Conservation (phyloP, 2,113 vertebrate genomes). For the Pelobates fuscus region DNA sequence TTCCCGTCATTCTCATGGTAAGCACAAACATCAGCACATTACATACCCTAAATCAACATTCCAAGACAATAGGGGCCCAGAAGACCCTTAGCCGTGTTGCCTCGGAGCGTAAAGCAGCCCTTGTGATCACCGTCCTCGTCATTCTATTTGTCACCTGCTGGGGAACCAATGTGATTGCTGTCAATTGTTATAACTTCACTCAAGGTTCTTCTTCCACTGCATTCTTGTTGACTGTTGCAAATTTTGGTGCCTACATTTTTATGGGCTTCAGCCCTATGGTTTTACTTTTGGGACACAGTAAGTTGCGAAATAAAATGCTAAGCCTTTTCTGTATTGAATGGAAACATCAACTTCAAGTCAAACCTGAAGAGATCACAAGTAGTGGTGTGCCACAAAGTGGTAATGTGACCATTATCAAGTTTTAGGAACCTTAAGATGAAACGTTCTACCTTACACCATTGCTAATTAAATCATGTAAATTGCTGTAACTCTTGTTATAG, state of each 20-base stretch:
- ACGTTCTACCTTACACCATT: background rate
- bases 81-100: conserved; percentile 62
- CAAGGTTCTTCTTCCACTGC: conserved; percentile 50
- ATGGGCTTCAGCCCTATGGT: conserved; percentile 70
- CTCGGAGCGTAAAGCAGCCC: conserved; percentile 71
- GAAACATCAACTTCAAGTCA: conserved; percentile 13
- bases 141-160: conserved; percentile 71
- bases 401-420: background rate
- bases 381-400: background rate
- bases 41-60: conserved; percentile 67
- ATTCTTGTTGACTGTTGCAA: conserved; percentile 67
- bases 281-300: conserved; percentile 68
- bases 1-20: conserved; percentile 73
- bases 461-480: background rate
- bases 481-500: background rate
- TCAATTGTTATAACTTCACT: conserved; percentile 77
- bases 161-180: conserved; percentile 73
- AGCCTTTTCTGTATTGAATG: conserved; percentile 38
- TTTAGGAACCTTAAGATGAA: background rate
- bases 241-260: conserved; percentile 70
- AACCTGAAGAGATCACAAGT: background rate
- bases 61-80: conserved; percentile 48
- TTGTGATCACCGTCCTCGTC: conserved; percentile 74
- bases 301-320: conserved; percentile 63
- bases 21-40: conserved; percentile 71